A percentile compares a stretch with the other conserved stretches of the same genome.
Evolutionary conservation across 2,113 vertebrate genomes (phyloP).

Genomic region (Phrynosoma platyrhinos): DNA sequence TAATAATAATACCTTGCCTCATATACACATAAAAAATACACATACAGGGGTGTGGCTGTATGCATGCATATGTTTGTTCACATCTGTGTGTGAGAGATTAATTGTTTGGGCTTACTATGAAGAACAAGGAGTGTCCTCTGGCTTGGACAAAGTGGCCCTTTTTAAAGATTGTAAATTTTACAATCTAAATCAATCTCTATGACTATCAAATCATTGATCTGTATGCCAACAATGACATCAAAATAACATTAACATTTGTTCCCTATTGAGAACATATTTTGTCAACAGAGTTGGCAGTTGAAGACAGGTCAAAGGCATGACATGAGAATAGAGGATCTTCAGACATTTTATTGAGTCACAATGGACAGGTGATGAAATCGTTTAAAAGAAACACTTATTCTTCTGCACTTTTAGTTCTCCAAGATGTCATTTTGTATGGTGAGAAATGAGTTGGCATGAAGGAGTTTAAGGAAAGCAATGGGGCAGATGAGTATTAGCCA

Average conservation of each 20-base stretch:
- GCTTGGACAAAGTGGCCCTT: neutral
- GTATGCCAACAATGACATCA: neutral
- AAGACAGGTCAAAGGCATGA: neutral
- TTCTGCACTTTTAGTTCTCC: neutral
- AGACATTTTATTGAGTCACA: neutral
- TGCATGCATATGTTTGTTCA: too few relatives aligned
- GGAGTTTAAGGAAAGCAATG: neutral
- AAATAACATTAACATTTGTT: neutral
- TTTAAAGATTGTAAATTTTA: neutral
- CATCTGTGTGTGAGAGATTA: neutral
- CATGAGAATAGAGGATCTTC: neutral
- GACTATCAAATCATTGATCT: neutral
- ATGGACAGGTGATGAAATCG: neutral
- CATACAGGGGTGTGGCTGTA: neutral
- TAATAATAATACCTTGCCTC: too few relatives aligned
- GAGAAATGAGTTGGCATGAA: neutral
- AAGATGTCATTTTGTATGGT: neutral
- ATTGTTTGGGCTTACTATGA: neutral
- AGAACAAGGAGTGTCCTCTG: neutral
- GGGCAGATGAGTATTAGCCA: neutral
- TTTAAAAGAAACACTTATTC: neutral
- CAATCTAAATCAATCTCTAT: neutral
- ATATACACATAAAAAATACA: neutral
- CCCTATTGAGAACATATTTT: neutral
- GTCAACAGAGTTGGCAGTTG: neutral